Base-by-base conservation (phyloP, 1,140 invertebrate species). In the Tachypleus tridentatus region DNA sequence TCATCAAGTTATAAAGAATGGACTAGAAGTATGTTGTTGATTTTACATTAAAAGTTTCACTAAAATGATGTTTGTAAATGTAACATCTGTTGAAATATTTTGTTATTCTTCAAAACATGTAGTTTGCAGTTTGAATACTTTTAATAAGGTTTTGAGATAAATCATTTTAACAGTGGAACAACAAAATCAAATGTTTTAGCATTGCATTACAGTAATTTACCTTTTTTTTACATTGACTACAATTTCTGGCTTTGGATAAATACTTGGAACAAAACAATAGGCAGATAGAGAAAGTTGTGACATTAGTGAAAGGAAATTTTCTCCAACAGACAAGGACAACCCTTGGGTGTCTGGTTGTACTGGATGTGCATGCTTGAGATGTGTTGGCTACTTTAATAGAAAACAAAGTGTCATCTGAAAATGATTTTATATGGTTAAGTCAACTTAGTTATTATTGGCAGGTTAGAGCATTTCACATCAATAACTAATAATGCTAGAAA, bases 371-470 rank as follows among this genome's bases (percentile, higher is more conserved):
- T 76, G 88, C 91, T 1, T 79, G 91, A 71, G 93, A 97, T 77
- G 89, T 95, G 1, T 76, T 96, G 4, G 80, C 82, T 49, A 81
- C 84, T 53, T 77, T 97, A 5, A 84, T 87, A 10, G 78, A 84
- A 0, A 81, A 85, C 50, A 80, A 84, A 58, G 85, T 95, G 47
- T 67, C 70, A 4, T 81, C 80, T 52, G 81, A 86, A 57, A 85
- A 87, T 68, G 92, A 97, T 73, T 97, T 97, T 74, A 84, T 88
- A 62, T 98, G 95, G 95, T 77, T 96, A 4, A 89, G 87, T 74
- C 87, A 91, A 75, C 76, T 98, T 11, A 80, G 95, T 61, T 98
- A 98, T 75, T 98, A 98, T 75, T 97, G 92, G 91, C 86, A 89
- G 79, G 90, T 91, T 74, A 82, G 76, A 29, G 29, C 29, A 29